A percentile compares a stretch with the other conserved stretches of the same genome.
These are phyloP conservation scores for Cryptus armator DNA, from an alignment of 2,888 invertebrate genomes.

Conservation along the genomic window DNA sequence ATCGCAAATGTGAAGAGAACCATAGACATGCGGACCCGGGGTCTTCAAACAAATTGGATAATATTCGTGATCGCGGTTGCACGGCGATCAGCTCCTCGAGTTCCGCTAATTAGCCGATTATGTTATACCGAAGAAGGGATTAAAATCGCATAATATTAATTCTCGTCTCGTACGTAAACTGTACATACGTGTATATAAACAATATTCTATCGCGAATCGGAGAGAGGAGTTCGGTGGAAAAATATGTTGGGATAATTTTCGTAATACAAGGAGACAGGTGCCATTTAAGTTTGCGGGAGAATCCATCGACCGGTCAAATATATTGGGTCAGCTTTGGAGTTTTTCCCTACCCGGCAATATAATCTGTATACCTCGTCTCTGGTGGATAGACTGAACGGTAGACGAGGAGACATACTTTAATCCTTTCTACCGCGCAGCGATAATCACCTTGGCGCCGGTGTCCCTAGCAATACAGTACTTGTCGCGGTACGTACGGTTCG, in stretches of 20 bases:
- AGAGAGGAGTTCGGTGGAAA: not conserved
- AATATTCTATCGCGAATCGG: too few species aligned
- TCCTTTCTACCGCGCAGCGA: conserved; percentile 32
- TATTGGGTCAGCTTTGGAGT: conserved; percentile 21
- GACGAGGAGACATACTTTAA: conserved; percentile 20
- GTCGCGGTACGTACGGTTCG: not conserved
- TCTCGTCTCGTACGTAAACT: conserved; percentile 31
- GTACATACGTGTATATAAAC: not conserved
- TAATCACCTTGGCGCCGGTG: conserved; percentile 51
- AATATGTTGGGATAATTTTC: not conserved
- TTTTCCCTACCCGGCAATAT: not conserved
- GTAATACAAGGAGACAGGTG: conserved; percentile 31
- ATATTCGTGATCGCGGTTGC: conserved; percentile 40
- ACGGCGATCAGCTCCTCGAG: conserved; percentile 58
- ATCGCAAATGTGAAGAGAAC: conserved; percentile 11
- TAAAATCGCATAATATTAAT: conserved; percentile 61
- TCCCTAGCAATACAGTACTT: conserved; percentile 16
- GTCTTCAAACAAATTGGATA: conserved; percentile 66
- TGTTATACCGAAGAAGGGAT: conserved; percentile 56
- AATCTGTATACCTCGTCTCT: not conserved
- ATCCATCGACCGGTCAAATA: not conserved
- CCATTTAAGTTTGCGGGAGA: not conserved
- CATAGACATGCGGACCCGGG: conserved; percentile 7
- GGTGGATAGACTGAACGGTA: not conserved
- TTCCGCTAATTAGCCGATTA: conserved; percentile 68